phyloP scores from a whole-genome alignment of 1,140 invertebrate genomes.

The Amyelois transitella region DNA sequence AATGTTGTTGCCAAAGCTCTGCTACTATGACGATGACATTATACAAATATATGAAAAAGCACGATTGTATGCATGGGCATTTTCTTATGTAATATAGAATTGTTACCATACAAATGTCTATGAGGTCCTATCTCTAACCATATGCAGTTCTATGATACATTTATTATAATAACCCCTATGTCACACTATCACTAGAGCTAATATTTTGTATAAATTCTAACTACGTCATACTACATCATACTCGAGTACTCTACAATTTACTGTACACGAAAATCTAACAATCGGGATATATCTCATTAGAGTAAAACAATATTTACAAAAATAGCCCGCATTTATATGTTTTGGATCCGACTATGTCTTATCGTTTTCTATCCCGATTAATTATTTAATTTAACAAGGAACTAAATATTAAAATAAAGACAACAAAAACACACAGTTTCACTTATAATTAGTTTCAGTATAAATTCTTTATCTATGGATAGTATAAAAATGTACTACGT shows the following conservation, averaged over 20 bases:
- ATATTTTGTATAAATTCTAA: constrained; percentile 71
- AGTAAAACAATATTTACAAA: constrained; percentile 72
- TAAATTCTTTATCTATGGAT: constrained; percentile 7
- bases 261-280: constrained; percentile 72
- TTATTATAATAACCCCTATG: constrained; percentile 46
- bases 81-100: constrained; percentile 35
- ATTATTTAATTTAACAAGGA: constrained; percentile 49
- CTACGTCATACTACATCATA: constrained; percentile 55
- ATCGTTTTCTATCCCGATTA: constrained; percentile 35
- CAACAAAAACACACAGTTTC: constrained; percentile 28
- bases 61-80: constrained; percentile 17
- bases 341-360: constrained; percentile 55
- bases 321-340: constrained; percentile 62
- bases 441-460: constrained; percentile 13
- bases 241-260: constrained; percentile 69
- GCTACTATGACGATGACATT: background rate
- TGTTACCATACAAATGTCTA: constrained; percentile 43
- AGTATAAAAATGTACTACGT: constrained; percentile 31
- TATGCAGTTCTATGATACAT: constrained; percentile 49
- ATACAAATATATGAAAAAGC: constrained; percentile 1
- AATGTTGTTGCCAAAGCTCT: background rate
- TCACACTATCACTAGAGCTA: constrained; percentile 59
- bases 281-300: constrained; percentile 67
- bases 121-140: constrained; percentile 2
- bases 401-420: constrained; percentile 41